phyloP scores from a whole-genome alignment of 2,113 vertebrate species.

The Hemibagrus wyckioides region DNA sequence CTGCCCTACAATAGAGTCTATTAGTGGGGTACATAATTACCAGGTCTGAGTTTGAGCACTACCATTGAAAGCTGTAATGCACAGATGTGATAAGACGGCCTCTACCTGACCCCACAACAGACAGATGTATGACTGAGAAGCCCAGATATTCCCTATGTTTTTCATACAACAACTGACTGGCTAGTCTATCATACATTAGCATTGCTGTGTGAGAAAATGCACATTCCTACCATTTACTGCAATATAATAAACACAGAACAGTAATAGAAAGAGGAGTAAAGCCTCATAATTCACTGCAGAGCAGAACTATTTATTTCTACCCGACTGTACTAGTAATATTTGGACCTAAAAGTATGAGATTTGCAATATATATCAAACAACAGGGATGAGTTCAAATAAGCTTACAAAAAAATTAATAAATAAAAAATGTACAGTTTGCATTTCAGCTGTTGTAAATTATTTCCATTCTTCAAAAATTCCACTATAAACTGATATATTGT shows the following conservation, averaged over 20 bases:
- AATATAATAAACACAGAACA: neutral
- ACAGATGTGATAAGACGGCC: neutral
- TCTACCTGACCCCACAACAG: constrained; percentile 5
- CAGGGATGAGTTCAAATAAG: neutral
- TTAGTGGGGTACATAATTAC: constrained; percentile 2
- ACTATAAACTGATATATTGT: neutral
- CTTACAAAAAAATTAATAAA: neutral
- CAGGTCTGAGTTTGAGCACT: neutral
- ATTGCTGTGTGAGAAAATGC: neutral
- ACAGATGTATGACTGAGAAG: neutral
- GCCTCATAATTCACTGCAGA: neutral
- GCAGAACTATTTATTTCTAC: neutral
- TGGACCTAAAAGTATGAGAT: neutral
- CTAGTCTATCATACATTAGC: neutral
- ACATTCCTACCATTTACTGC: neutral
- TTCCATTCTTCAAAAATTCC: neutral
- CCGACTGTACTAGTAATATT: neutral
- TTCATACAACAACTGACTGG: neutral
- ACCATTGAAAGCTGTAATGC: neutral
- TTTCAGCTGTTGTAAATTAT: neutral
- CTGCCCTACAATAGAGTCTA: neutral
- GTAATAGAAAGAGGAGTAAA: neutral
- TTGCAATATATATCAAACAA: neutral
- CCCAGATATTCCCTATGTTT: neutral
- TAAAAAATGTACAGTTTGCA: neutral